Evolutionary conservation across 2,888 invertebrate genomes (phyloP).

Genomic region (Monopis laevigella): DNA sequence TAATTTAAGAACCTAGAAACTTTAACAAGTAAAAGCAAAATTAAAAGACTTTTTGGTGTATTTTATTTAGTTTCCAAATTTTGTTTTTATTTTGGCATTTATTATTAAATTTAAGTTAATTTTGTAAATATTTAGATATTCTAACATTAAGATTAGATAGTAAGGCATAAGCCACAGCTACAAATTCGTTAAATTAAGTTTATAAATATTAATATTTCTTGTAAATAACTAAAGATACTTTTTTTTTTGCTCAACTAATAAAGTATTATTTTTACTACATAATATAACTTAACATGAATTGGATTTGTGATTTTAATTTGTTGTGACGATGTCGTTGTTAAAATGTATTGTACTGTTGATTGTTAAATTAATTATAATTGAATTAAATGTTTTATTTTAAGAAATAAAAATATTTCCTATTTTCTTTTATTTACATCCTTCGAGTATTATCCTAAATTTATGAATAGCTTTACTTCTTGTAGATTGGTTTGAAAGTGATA

Average conservation of each 20-base stretch:
- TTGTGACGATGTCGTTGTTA: too few species aligned
- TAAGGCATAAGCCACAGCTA: conserved; percentile 1
- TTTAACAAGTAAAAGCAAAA: conserved; percentile 7
- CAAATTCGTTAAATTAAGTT: conserved; percentile 2
- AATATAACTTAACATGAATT: neutral
- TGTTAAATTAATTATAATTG: too few species aligned
- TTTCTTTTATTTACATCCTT: too few species aligned
- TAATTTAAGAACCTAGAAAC: neutral
- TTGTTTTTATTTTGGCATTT: conserved; percentile 19
- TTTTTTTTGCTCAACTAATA: neutral
- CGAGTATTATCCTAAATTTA: too few species aligned
- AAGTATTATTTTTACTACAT: conserved; percentile 1
- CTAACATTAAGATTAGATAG: neutral
- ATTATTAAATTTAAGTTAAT: conserved; percentile 21
- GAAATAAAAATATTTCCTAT: too few species aligned
- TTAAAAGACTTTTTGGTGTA: conserved; percentile 21
- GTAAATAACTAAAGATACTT: conserved; percentile 5
- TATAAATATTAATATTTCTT: neutral
- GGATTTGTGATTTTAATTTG: neutral
- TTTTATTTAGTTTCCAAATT: conserved; percentile 19
- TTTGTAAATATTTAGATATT: conserved; percentile 5
- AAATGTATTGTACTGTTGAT: too few species aligned
- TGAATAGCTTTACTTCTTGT: too few species aligned
- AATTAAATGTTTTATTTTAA: too few species aligned
- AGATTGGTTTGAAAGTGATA: too few species aligned